Evolutionary conservation across 2,797 vertebrate genomes (phyloP), one percentile per base, ranked within the genome.

Genomic region (Helostoma temminkii): DNA sequence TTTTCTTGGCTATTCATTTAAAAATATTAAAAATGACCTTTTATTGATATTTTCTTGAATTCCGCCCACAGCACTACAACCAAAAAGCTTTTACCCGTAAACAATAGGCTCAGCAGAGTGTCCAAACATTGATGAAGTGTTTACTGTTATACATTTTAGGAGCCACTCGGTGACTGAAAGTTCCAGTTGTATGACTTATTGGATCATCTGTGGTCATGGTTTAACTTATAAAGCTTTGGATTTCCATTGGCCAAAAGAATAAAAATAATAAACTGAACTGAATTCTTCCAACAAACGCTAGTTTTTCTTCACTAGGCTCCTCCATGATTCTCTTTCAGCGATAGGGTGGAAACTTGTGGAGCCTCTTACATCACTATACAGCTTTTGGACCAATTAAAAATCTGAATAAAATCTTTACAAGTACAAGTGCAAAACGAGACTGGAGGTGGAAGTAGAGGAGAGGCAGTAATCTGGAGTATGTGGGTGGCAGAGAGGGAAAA

Each of bases 391-490:
- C n/a, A n/a, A 57, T 66, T 66, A 69, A 66, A 72, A 68, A 8
- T 46, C 43, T 1, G 57, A 42, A 62, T 74, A 62, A 79, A 86
- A 84, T 56, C 22, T 69, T 25, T 32, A 21, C 22, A 21, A 57
- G 48, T 69, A 53, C 30, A 47, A 59, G 77, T 59, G 59, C 58
- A 70, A 67, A 48, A 66, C 25, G n/a, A 48, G 70, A 77, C 47
- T n/a, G 19, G 32, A 67, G 56, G 39, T 55, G 78, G 73, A 10
- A 34, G 74, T 48, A 49, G 76, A 68, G 64, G 46, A 32, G 60
- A 41, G 73, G 78, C 60, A 73, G 75, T 53, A 56, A 19, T 72
- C 25, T 41, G 30, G 59, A 58, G 53, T 49, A 63, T 72, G 78
- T 18, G 11, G 74, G 76, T 48, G 18, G 68, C 2, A 21, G 59